phyloP scores from a whole-genome alignment of 2,113 vertebrate species.

The Poicephalus gulielmi region DNA sequence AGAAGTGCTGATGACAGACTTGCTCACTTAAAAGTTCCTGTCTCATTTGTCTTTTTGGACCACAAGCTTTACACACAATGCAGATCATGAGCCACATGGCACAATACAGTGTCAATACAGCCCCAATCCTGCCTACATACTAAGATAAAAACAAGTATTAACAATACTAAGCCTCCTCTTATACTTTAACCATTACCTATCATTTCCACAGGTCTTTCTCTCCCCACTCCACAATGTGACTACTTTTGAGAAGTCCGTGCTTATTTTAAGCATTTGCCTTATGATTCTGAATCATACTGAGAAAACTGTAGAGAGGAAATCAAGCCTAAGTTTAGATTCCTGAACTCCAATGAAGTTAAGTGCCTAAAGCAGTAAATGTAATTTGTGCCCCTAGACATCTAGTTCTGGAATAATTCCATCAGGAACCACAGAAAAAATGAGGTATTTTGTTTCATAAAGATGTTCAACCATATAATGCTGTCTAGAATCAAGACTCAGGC shows the following conservation, averaged over 20 bases:
- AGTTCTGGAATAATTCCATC: not conserved
- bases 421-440: not conserved
- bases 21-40: not conserved
- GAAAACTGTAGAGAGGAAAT: not conserved
- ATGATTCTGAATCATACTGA: slow-evolving; percentile 14
- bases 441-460: not conserved
- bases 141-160: not conserved
- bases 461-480: not conserved
- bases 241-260: not conserved
- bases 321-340: not conserved
- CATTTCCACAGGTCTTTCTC: not conserved
- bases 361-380: not conserved
- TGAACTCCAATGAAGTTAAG: not conserved
- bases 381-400: not conserved
- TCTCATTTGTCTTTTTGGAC: not conserved
- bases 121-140: not conserved
- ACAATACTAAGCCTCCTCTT: not conserved
- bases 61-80: not conserved
- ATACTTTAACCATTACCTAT: not conserved
- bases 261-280: slow-evolving; percentile 22
- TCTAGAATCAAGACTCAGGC: not conserved
- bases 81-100: not conserved
- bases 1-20: not conserved
- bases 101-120: not conserved
- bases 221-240: not conserved